These are phyloP conservation scores for Junonia oenone DNA, from an alignment of 2,888 invertebrate species.

Conservation along the genomic window DNA sequence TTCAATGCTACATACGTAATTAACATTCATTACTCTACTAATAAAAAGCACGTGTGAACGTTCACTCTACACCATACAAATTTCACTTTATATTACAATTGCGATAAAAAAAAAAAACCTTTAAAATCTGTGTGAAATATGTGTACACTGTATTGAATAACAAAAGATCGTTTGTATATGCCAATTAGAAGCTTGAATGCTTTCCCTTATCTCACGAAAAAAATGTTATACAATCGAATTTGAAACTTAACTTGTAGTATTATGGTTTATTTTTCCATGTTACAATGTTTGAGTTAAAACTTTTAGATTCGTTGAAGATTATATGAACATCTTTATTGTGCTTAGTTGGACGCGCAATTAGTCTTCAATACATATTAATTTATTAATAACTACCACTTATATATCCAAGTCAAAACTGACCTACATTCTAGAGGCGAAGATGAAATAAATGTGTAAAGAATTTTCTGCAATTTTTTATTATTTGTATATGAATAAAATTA, in stretches of 20 bases:
- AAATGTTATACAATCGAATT: slow-evolving; percentile 11
- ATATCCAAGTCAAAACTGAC: background rate
- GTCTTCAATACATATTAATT: background rate
- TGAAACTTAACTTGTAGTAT: background rate
- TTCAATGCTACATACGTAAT: slow-evolving; percentile 8
- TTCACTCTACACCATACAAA: slow-evolving; percentile 30
- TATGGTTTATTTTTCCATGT: background rate
- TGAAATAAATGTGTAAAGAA: background rate
- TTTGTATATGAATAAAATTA: too few relatives aligned
- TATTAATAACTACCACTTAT: background rate
- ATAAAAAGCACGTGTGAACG: slow-evolving; percentile 32
- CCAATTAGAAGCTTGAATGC: slow-evolving; percentile 49
- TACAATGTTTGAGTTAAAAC: background rate
- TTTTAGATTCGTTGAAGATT: background rate
- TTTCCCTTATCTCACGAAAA: slow-evolving; percentile 39
- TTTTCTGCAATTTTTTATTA: background rate
- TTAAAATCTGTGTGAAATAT: slow-evolving; percentile 39
- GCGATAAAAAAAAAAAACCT: slow-evolving; percentile 31
- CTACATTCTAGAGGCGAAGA: background rate
- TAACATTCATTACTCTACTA: slow-evolving; percentile 8
- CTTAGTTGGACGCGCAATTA: background rate
- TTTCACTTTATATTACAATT: slow-evolving; percentile 35
- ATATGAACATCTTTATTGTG: background rate
- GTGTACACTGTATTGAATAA: slow-evolving; percentile 36
- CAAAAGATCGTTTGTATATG: slow-evolving; percentile 58